These are phyloP conservation scores for Tauraco hartlaubi DNA, from an alignment of 2,797 vertebrate species.

Conservation along the genomic window DNA sequence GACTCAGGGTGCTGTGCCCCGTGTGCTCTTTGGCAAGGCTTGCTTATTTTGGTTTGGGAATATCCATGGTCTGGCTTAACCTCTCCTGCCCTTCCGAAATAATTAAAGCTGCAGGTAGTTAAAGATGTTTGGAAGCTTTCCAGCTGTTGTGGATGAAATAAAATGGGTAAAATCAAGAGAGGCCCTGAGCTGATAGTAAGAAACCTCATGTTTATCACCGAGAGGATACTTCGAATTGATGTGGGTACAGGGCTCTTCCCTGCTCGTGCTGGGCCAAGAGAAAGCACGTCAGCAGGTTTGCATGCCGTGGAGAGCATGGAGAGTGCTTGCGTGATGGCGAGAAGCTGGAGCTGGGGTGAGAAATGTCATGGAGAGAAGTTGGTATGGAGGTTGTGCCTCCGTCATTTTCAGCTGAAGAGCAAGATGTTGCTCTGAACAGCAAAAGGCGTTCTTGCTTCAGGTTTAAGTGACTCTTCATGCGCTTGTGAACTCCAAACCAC, in stretches of 20 bases:
- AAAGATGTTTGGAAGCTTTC: not conserved
- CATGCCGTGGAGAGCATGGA: not conserved
- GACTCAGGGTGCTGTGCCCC: rapidly evolving
- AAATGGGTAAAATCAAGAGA: not conserved
- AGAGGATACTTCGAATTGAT: not conserved
- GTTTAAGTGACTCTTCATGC: not conserved
- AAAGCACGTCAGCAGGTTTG: not conserved
- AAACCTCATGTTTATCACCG: not conserved
- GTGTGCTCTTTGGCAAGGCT: not conserved
- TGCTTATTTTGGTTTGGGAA: conserved; percentile 2
- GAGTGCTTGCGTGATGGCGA: not conserved
- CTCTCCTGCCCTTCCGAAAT: not conserved
- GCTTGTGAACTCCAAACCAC: not conserved
- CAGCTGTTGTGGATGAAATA: not conserved
- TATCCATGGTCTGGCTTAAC: conserved; percentile 4
- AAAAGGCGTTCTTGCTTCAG: not conserved
- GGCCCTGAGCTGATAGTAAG: not conserved
- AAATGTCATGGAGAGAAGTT: not conserved
- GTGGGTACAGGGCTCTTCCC: not conserved
- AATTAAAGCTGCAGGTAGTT: not conserved
- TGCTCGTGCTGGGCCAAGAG: not conserved
- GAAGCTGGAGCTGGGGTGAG: not conserved
- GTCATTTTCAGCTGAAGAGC: not conserved
- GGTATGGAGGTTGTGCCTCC: not conserved
- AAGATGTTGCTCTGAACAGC: not conserved